Conservation (phyloP, 2,888 invertebrate genomes). For the Phortica magna region DNA sequence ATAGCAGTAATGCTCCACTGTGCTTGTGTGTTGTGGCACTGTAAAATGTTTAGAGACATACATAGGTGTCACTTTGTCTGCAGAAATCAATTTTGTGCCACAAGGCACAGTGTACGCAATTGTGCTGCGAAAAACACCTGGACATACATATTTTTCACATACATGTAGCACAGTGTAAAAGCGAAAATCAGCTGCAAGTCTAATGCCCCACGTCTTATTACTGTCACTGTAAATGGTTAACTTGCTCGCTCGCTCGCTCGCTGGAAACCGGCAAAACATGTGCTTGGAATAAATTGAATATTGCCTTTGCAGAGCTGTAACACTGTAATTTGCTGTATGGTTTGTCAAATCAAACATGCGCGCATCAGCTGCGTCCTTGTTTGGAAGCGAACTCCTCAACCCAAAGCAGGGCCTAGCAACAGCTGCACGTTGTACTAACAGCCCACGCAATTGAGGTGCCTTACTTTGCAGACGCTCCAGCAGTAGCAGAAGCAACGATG, state of each 20-base stretch:
- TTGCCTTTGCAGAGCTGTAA: slow-evolving; percentile 10
- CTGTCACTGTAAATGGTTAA: slow-evolving; percentile 8
- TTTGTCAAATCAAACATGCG: slow-evolving; percentile 4
- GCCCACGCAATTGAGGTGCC: slow-evolving; percentile 12
- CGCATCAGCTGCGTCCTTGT: slow-evolving; percentile 24
- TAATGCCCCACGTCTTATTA: background rate
- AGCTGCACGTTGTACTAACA: slow-evolving; percentile 7
- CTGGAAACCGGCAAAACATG: slow-evolving; percentile 25
- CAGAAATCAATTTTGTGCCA: background rate
- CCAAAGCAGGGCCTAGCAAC: slow-evolving; percentile 12
- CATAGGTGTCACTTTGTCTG: background rate
- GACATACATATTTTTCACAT: background rate
- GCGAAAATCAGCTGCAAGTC: slow-evolving; percentile 11
- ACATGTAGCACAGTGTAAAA: background rate
- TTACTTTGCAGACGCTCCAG: slow-evolving; percentile 12
- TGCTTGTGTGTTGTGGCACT: background rate
- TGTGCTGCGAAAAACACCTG: background rate
- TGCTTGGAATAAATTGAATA: slow-evolving; percentile 16
- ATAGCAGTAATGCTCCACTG: background rate
- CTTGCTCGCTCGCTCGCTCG: background rate
- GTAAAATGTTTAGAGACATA: background rate
- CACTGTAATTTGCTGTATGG: background rate
- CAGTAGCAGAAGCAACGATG: background rate
- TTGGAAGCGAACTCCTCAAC: background rate
- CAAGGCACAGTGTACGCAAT: background rate